phyloP scores from a whole-genome alignment of 2,797 vertebrate species.

The Nothura maculosa region DNA sequence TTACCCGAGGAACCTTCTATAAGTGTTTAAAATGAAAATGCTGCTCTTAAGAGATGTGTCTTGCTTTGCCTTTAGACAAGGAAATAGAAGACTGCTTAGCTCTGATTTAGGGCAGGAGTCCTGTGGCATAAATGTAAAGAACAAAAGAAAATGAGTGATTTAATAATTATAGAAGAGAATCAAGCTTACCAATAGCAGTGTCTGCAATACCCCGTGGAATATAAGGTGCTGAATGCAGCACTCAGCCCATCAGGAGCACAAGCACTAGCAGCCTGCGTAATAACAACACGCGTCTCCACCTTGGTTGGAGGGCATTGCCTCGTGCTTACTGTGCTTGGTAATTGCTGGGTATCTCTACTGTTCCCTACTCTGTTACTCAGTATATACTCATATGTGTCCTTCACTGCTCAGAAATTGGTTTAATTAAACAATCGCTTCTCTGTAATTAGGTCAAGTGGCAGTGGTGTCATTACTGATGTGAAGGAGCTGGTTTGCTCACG shows the following conservation, averaged over 20 bases:
- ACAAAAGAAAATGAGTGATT: conserved; percentile 31
- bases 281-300: background rate
- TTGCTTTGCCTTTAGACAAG: conserved; percentile 40
- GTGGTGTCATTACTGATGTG: background rate
- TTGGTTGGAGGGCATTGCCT: background rate
- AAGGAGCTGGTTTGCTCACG: background rate
- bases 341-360: background rate
- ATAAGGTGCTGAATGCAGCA: background rate
- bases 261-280: background rate
- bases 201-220: background rate
- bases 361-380: background rate
- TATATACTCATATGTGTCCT: background rate
- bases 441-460: background rate
- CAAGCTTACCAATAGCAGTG: background rate
- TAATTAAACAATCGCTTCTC: background rate
- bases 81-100: conserved; percentile 25
- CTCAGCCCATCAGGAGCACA: background rate
- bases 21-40: conserved; percentile 29
- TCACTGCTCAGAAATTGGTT: background rate
- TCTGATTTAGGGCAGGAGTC: conserved; percentile 13
- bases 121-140: background rate
- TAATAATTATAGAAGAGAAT: background rate
- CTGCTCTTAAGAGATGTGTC: conserved; percentile 22
- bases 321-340: background rate
- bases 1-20: background rate